A percentile compares a stretch with the other conserved stretches of the same genome.
Evolutionary conservation across 2,888 invertebrate genomes (phyloP).

Genomic region (Sericinus montela): DNA sequence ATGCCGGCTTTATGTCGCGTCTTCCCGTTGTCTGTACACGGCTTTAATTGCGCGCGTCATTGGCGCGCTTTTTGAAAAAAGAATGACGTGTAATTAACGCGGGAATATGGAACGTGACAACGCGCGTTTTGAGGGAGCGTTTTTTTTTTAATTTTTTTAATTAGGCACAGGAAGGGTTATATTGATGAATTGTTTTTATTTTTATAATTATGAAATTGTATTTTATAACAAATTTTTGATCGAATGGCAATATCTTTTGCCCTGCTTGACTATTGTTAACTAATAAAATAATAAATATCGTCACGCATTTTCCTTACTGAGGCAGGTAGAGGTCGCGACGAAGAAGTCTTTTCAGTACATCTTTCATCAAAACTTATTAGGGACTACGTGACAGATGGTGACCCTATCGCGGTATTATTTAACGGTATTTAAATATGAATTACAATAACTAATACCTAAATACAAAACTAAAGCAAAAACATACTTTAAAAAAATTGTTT

Average conservation of each 20-base stretch:
- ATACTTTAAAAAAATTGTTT: too few species aligned
- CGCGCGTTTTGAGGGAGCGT: conserved; percentile 72
- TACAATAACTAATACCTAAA: too few species aligned
- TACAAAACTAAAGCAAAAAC: too few species aligned
- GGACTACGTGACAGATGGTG: too few species aligned
- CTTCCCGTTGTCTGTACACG: conserved; percentile 77
- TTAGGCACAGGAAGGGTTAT: conserved; percentile 64
- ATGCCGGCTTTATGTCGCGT: conserved; percentile 75
- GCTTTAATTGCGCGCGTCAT: conserved; percentile 79
- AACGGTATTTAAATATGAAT: too few species aligned
- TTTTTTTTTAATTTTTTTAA: conserved; percentile 71
- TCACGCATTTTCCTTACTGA: too few species aligned
- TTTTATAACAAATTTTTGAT: conserved; percentile 6
- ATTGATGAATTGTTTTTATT: conserved; percentile 39
- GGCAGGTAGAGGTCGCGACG: too few species aligned
- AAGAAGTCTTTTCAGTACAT: too few species aligned
- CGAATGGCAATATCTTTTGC: not conserved
- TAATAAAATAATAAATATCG: too few species aligned
- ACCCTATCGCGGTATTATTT: too few species aligned
- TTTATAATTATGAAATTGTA: conserved; percentile 28
- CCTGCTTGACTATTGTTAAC: too few species aligned
- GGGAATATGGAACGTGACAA: conserved; percentile 78
- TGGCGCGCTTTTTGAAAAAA: conserved; percentile 78
- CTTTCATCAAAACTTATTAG: too few species aligned
- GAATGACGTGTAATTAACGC: conserved; percentile 80